Evolutionary conservation across 2,113 vertebrate genomes (phyloP).

Genomic region (Sardina pilchardus): DNA sequence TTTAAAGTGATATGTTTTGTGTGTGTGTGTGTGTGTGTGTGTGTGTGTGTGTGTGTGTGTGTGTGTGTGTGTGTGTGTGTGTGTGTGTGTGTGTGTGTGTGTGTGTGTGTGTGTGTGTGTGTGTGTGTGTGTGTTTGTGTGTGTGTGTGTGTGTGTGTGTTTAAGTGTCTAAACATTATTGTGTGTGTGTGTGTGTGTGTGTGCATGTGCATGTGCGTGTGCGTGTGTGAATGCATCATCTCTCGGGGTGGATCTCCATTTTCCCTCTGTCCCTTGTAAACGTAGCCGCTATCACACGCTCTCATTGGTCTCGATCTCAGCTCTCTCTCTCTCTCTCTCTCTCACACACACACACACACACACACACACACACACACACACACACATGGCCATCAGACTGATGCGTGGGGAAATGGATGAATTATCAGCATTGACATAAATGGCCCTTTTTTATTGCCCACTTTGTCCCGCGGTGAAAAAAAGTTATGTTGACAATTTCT

Average conservation of each 20-base stretch:
- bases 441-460: constrained; percentile 48
- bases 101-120: not conserved
- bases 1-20: not conserved
- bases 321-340: not conserved
- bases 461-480: constrained; percentile 43
- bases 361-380: too few species aligned
- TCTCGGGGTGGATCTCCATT: not conserved
- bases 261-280: constrained; percentile 15
- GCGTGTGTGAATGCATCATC: constrained; percentile 11
- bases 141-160: not conserved
- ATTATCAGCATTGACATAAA: constrained; percentile 58
- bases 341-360: too few species aligned
- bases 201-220: not conserved
- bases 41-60: not conserved
- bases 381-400: not conserved
- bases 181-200: not conserved
- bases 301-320: constrained; percentile 21
- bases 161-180: too few species aligned
- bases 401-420: constrained; percentile 49
- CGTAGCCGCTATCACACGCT: constrained; percentile 27
- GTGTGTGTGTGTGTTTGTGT: not conserved
- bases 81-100: not conserved
- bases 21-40: not conserved
- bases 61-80: constrained; percentile 11
- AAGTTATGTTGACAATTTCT: constrained; percentile 52